A percentile compares a stretch with the other conserved stretches of the same genome.
phyloP scores from a whole-genome alignment of 2,113 vertebrate species.

The Potamarius usumacintae region DNA sequence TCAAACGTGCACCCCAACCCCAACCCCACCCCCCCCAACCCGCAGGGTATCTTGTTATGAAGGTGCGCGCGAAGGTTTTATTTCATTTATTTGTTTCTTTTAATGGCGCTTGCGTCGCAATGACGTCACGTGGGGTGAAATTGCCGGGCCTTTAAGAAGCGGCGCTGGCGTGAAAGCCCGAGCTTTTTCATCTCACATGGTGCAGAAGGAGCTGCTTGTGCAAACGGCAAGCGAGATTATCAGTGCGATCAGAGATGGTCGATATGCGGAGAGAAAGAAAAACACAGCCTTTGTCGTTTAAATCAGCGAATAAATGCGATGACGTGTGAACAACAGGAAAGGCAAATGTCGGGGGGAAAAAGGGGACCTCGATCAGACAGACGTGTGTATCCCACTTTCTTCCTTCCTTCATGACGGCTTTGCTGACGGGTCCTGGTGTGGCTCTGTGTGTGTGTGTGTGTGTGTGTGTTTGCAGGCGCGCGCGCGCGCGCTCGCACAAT shows the following conservation, averaged over 20 bases:
- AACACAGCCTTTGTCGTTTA: not conserved
- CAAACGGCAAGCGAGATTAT: constrained; percentile 11
- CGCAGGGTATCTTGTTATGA: constrained; percentile 75
- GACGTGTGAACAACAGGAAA: constrained; percentile 22
- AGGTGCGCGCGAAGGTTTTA: constrained; percentile 47
- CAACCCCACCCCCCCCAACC: not conserved
- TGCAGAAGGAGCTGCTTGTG: constrained; percentile 32
- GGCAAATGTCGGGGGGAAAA: not conserved
- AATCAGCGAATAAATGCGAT: not conserved
- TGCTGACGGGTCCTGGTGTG: not conserved
- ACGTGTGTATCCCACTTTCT: constrained; percentile 19
- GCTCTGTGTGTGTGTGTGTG: not conserved
- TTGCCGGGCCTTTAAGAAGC: constrained; percentile 79
- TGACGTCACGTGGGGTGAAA: constrained; percentile 78
- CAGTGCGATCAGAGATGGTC: constrained; percentile 14
- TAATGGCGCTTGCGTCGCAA: constrained; percentile 64
- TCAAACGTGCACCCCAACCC: not conserved
- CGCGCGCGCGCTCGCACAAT: not conserved
- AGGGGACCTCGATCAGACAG: constrained; percentile 19
- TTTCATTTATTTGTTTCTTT: constrained; percentile 53
- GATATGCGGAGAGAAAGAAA: not conserved
- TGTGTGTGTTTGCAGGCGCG: not conserved
- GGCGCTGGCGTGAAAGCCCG: constrained; percentile 36
- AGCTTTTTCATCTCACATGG: constrained; percentile 50
- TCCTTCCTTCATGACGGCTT: constrained; percentile 10